Conservation (phyloP, 2,888 invertebrate genomes). For the Formica aserva region DNA sequence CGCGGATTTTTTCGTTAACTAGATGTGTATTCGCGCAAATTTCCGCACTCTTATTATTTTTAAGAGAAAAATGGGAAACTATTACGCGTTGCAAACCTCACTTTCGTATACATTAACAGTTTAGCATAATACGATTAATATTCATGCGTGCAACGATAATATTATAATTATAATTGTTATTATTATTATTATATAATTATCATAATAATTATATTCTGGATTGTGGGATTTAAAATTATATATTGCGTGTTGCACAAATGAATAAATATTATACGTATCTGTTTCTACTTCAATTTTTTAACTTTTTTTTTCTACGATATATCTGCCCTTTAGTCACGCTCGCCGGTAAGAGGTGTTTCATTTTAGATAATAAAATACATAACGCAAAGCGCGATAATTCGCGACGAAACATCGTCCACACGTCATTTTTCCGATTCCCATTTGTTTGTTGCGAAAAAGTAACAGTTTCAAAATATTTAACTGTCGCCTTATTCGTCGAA, state of each 20-base stretch:
- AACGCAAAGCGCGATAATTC: background rate
- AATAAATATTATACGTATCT: slow-evolving; percentile 24
- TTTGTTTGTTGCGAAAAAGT: background rate
- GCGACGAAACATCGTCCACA: background rate
- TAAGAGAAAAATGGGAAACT: background rate
- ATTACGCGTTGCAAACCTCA: background rate
- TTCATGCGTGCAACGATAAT: slow-evolving; percentile 11
- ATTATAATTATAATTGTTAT: slow-evolving; percentile 14
- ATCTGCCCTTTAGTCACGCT: background rate
- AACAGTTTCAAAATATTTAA: background rate
- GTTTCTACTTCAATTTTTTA: background rate
- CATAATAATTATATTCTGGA: slow-evolving; percentile 6
- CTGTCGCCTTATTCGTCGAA: background rate
- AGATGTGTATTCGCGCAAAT: slow-evolving; percentile 3
- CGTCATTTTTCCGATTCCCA: background rate
- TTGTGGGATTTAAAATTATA: background rate
- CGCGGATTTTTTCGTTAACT: slow-evolving; percentile 15
- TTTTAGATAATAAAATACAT: slow-evolving; percentile 15
- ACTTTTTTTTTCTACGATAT: background rate
- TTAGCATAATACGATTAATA: slow-evolving; percentile 13
- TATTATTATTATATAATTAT: background rate
- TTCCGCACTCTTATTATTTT: slow-evolving; percentile 14
- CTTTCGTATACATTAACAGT: slow-evolving; percentile 15
- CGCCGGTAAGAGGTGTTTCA: background rate
- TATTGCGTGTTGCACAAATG: background rate